Conservation (phyloP, 1,140 invertebrate species). For the Chironomus striatipennis region DNA sequence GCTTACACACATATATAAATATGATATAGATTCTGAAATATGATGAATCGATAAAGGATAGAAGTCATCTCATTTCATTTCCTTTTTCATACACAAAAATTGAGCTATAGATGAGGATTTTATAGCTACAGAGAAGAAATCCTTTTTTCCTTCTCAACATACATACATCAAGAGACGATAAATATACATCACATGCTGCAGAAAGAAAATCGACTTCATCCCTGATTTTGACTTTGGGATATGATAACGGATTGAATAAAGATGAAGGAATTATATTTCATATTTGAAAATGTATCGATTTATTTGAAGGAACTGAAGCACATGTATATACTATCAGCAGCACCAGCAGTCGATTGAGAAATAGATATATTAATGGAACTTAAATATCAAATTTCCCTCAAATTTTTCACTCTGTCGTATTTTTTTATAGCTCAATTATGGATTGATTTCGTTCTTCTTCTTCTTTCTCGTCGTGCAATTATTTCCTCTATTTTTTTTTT, state of each 20-base stretch:
- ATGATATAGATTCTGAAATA: neutral
- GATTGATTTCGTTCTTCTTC: neutral
- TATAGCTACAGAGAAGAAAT: no score
- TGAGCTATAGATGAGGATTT: no score
- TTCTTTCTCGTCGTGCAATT: neutral
- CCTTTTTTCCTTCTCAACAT: neutral
- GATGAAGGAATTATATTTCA: neutral
- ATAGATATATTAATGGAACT: conserved; percentile 17
- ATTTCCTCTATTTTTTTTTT: no score
- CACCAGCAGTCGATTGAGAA: neutral
- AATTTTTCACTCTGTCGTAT: neutral
- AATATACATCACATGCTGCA: conserved; percentile 6
- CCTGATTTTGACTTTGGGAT: neutral
- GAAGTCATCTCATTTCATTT: neutral
- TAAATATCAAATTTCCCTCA: neutral
- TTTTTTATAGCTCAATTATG: conserved; percentile 19
- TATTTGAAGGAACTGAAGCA: no score
- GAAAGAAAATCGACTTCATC: neutral
- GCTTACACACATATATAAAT: no score
- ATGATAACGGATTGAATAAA: conserved; percentile 9
- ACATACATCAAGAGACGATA: neutral
- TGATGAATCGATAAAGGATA: conserved; percentile 8
- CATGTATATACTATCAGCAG: neutral
- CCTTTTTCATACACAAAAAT: neutral
- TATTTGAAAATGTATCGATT: neutral